Evolutionary conservation across 2,797 vertebrate species (phyloP).

Genomic region (Ceyx erithaca): DNA sequence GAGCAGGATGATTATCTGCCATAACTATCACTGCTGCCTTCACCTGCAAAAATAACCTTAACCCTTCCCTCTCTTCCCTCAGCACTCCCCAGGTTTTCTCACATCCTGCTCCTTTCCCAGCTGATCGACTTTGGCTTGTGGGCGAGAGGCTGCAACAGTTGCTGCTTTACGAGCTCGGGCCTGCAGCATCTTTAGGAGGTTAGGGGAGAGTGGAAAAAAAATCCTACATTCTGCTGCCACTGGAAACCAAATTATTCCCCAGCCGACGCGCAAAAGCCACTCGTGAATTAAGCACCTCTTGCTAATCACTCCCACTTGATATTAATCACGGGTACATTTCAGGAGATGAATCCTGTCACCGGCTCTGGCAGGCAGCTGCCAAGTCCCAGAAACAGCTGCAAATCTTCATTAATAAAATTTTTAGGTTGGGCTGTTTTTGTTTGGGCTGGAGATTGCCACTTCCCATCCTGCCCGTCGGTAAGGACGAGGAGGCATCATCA

Average conservation of each 20-base stretch:
- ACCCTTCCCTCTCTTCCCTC: background rate
- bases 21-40: background rate
- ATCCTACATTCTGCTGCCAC: background rate
- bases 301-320: constrained; percentile 60
- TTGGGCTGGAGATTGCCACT: constrained; percentile 81
- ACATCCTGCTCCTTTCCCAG: background rate
- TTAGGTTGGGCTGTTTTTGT: constrained; percentile 30
- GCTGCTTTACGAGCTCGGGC: background rate
- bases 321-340: constrained; percentile 62
- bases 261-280: constrained; percentile 19
- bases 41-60: background rate
- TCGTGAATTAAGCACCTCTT: constrained; percentile 59
- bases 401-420: constrained; percentile 86
- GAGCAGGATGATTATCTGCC: background rate
- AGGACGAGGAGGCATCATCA: constrained; percentile 56
- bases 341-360: constrained; percentile 69
- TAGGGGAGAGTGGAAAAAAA: background rate
- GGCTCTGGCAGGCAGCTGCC: constrained; percentile 76
- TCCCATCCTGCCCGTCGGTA: constrained; percentile 76
- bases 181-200: background rate
- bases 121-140: background rate
- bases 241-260: constrained; percentile 38
- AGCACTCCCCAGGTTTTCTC: background rate
- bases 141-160: background rate
- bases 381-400: constrained; percentile 89